These are phyloP conservation scores for Halocynthia aurantium DNA, from an alignment of 23 tunicate genomes.

Conservation along the genomic window DNA sequence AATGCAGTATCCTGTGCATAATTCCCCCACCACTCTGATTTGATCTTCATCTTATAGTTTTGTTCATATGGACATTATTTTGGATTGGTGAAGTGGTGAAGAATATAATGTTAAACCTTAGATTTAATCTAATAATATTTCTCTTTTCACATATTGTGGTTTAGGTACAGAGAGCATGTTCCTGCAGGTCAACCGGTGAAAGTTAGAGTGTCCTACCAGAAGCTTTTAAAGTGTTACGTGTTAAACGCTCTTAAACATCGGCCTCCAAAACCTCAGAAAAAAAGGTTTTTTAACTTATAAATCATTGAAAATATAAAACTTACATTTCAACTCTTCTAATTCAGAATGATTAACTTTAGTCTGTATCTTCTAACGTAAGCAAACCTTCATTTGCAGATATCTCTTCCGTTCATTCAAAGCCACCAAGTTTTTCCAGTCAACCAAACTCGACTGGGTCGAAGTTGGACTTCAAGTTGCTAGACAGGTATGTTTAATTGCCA, in stretches of 20 bases:
- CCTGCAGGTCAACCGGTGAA: conserved; percentile 99
- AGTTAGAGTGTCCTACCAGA: conserved; percentile 97
- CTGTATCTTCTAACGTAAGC: neutral
- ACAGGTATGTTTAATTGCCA: conserved; percentile 37
- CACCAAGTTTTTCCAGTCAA: conserved; percentile 97
- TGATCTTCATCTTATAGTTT: no score
- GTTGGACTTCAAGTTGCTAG: conserved; percentile 96
- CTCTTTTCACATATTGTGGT: no score
- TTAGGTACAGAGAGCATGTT: conserved; percentile 94
- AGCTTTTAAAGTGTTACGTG: conserved; percentile 87
- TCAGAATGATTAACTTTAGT: neutral
- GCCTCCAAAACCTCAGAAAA: conserved; percentile 96
- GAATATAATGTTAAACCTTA: no score
- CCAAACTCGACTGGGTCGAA: conserved; percentile 98
- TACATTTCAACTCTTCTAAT: neutral
- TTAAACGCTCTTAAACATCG: conserved; percentile 95
- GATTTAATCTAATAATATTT: no score
- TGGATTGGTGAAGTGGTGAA: no score
- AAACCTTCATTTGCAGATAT: conserved; percentile 38
- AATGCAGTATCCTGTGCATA: no score
- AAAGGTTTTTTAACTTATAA: conserved; percentile 39
- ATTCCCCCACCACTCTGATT: no score
- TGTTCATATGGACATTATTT: no score
- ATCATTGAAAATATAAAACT: neutral
- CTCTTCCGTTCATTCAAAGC: conserved; percentile 98